Evolutionary conservation across 2,888 invertebrate genomes (phyloP).

Genomic region (Cryptus viduatorius): DNA sequence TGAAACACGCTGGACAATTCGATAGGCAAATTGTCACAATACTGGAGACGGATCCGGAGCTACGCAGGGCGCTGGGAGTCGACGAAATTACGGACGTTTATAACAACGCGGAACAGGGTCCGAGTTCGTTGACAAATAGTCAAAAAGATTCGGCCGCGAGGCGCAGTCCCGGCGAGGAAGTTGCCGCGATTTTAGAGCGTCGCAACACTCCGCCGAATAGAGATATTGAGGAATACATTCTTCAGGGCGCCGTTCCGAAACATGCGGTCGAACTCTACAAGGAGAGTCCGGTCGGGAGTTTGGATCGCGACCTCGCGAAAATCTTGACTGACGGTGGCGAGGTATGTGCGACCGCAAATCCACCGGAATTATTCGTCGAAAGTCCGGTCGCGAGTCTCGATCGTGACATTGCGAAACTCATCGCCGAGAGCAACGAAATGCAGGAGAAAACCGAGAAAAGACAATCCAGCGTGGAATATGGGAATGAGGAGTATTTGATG

Average conservation of each 20-base stretch:
- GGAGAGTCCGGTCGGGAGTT: slow-evolving; percentile 77
- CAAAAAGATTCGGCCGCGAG: slow-evolving; percentile 71
- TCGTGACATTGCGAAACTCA: slow-evolving; percentile 79
- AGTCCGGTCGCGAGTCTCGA: slow-evolving; percentile 78
- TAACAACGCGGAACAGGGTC: slow-evolving; percentile 76
- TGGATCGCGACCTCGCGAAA: slow-evolving; percentile 80
- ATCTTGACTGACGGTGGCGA: slow-evolving; percentile 72
- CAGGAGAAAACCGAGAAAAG: slow-evolving; percentile 76
- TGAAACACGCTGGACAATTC: slow-evolving; percentile 90
- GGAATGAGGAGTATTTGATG: slow-evolving; percentile 87
- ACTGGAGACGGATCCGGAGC: slow-evolving; percentile 81
- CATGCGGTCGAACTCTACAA: slow-evolving; percentile 86
- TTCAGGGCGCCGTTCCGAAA: slow-evolving; percentile 89
- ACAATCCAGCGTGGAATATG: slow-evolving; percentile 85
- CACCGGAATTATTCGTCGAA: slow-evolving; percentile 59
- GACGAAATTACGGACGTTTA: slow-evolving; percentile 80
- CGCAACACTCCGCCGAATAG: slow-evolving; percentile 74
- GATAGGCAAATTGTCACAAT: slow-evolving; percentile 85
- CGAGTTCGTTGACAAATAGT: slow-evolving; percentile 48
- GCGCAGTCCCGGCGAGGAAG: slow-evolving; percentile 74
- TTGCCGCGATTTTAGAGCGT: slow-evolving; percentile 61
- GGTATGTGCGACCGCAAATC: slow-evolving; percentile 55
- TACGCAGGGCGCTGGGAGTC: slow-evolving; percentile 78
- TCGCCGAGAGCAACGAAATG: slow-evolving; percentile 71
- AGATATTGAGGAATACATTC: slow-evolving; percentile 87